Conservation (phyloP, 2,797 vertebrate genomes). For the Sebastes miniatus region DNA sequence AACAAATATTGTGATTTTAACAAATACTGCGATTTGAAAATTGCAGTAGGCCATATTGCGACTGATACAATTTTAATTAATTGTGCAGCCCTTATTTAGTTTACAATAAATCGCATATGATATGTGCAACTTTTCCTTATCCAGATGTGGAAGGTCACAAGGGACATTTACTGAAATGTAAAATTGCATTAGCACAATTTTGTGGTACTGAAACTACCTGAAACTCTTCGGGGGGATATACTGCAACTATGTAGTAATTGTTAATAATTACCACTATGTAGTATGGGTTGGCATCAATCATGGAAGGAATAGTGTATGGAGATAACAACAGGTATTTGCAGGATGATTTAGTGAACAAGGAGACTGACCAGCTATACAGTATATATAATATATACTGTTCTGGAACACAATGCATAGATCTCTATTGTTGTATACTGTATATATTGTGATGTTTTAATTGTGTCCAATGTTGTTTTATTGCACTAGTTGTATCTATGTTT, state of each 20-base stretch:
- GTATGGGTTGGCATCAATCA: not conserved
- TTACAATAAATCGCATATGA: not conserved
- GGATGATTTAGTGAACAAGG: not conserved
- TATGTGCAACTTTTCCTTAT: not conserved
- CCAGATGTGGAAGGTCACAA: not conserved
- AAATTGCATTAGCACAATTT: not conserved
- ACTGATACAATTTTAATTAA: rapidly evolving
- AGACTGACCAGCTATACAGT: not conserved
- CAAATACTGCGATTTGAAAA: no score
- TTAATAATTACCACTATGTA: not conserved
- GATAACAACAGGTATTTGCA: not conserved
- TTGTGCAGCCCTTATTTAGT: not conserved
- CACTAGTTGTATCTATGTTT: no score
- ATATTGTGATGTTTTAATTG: no score
- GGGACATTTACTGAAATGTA: not conserved
- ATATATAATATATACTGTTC: no score
- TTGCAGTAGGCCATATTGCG: no score
- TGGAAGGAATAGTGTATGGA: not conserved
- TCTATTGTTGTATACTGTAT: no score
- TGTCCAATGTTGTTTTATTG: no score
- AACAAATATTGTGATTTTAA: no score
- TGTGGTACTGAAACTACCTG: not conserved
- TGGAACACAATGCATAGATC: no score
- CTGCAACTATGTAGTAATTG: not conserved
- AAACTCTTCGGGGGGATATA: not conserved